Conservation (phyloP, 2,888 invertebrate genomes). For the Girardia tigrina region DNA sequence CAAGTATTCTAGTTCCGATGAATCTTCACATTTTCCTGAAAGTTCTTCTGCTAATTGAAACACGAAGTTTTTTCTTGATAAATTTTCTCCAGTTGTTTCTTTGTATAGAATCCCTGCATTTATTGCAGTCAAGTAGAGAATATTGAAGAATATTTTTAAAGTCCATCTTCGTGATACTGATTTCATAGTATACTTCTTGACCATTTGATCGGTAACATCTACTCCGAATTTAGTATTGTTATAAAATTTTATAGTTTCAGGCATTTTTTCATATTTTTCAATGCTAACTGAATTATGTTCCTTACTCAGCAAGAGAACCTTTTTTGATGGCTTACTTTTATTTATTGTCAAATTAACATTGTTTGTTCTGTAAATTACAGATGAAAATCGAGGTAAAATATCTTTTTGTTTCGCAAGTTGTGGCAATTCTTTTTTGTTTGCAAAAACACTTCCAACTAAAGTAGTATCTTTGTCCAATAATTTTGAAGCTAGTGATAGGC, state of each 20-base stretch:
- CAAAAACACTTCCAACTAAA: constrained; percentile 1
- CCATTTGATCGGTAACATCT: constrained; percentile 12
- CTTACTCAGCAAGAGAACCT: constrained; percentile 13
- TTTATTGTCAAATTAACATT: constrained; percentile 1
- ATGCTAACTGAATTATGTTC: constrained; percentile 15
- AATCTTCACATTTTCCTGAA: constrained; percentile 1
- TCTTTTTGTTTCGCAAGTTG: constrained; percentile 6
- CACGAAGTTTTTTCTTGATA: constrained; percentile 2
- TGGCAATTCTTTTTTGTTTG: constrained; percentile 11
- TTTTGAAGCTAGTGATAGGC: constrained; percentile 11
- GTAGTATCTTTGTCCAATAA: constrained; percentile 16
- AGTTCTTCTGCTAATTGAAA: constrained; percentile 17
- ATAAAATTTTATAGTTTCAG: constrained; percentile 2
- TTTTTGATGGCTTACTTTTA: constrained; percentile 17
- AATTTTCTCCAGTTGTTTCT: constrained; percentile 17
- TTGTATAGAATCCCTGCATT: constrained; percentile 14
- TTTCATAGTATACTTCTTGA: background rate
- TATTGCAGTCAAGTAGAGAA: background rate
- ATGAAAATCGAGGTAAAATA: constrained; percentile 2
- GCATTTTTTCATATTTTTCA: constrained; percentile 17
- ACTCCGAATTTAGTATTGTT: constrained; percentile 10
- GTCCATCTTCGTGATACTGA: background rate
- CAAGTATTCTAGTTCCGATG: constrained; percentile 23
- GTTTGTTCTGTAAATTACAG: constrained; percentile 20
- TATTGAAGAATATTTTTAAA: constrained; percentile 7